These are phyloP conservation scores for Nineta flava DNA, from an alignment of 2,888 invertebrate species.

Conservation along the genomic window DNA sequence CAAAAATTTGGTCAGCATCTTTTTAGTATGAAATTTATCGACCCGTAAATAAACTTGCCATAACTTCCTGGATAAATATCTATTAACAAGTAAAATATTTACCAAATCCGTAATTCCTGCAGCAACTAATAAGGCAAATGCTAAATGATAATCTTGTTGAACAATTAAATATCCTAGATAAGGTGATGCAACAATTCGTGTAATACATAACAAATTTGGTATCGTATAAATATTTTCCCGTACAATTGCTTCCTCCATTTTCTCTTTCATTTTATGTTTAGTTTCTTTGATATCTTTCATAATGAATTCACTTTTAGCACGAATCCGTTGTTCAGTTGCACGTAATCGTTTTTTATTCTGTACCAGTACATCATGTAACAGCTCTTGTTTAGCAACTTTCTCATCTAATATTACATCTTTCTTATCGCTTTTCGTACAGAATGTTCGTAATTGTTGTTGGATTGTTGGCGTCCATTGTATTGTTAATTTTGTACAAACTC, in stretches of 20 bases:
- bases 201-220: conserved; percentile 79
- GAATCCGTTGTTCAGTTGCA: conserved; percentile 37
- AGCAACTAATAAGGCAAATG: conserved; percentile 63
- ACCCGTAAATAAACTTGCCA: too few species aligned
- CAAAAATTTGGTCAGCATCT: too few species aligned
- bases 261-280: conserved; percentile 51
- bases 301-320: conserved; percentile 42
- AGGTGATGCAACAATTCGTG: conserved; percentile 75
- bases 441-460: too few species aligned
- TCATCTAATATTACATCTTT: conserved; percentile 1
- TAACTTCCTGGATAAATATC: too few species aligned
- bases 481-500: not conserved
- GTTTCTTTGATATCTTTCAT: conserved; percentile 57
- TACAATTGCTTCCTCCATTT: conserved; percentile 60
- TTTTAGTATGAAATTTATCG: too few species aligned
- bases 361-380: conserved; percentile 39
- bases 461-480: too few species aligned
- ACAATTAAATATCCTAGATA: conserved; percentile 79
- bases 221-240: conserved; percentile 85
- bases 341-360: conserved; percentile 44
- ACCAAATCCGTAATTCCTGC: conserved; percentile 90
- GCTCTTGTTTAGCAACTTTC: conserved; percentile 25
- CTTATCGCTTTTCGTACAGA: not conserved
- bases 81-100: too few species aligned
- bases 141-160: conserved; percentile 60